Base-by-base conservation (phyloP, 1,140 invertebrate genomes). In the Macrobrachium rosenbergii region DNA sequence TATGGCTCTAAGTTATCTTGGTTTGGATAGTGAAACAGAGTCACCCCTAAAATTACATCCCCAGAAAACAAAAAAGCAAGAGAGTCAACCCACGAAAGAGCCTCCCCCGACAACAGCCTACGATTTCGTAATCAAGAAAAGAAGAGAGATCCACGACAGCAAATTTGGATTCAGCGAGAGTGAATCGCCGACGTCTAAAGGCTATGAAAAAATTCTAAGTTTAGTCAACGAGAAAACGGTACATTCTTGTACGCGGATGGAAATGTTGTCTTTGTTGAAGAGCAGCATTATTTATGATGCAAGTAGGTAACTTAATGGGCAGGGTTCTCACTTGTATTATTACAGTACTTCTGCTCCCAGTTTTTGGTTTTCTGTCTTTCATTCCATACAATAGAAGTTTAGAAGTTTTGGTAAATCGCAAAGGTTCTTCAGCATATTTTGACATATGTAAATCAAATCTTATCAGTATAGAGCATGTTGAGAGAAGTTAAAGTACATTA, bases 251-350 rank as follows among this genome's bases (percentile, higher is more conserved):
- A 89, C 90, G 45, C 88, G 78, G 69, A 73, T 73, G 79, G 88
- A 89, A 73, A 64, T 88, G 37, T 86, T 89, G n/a, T 60, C 73
- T 45, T 43, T 88, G 16, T 59, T 81, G 5, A 75, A 89, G 52
- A 83, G 21, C 2, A 90, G 90, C 69, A 73, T 87, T 6, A 85
- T 91, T 16, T 90, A 90, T 62, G 82, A 90, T 84, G 59, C 64
- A 3, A 77, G 90, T 82, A 87, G 89, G 89, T 91, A 89, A 81
- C 23, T 28, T 37, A 11, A 10, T 17, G 2, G 16, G 21, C 12
- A 12, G 0, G 52, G 0, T 52, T 52, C 52, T 52, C 12, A 52
- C 52, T 52, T 52, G 12, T 52, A 52, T 8, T 52, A 52, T 52
- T 52, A 52, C 12, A 52, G 52, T 10, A 52, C 52, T 52, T 52